phyloP scores from a whole-genome alignment of 2,797 vertebrate species.

The Dryobates pubescens region DNA sequence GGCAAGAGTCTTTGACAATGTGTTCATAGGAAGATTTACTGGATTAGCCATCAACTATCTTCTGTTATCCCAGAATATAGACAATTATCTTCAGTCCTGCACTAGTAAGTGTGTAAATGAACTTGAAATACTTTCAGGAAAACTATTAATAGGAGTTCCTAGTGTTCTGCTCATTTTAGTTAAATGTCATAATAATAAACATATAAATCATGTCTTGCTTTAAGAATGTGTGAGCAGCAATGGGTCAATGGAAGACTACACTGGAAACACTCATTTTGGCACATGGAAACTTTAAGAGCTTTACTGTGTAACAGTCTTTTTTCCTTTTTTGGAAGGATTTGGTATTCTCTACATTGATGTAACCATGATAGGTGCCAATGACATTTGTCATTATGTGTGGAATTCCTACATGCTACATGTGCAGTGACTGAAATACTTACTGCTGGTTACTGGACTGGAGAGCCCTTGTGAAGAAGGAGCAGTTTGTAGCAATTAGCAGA shows the following conservation, averaged over 20 bases:
- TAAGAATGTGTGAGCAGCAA: neutral
- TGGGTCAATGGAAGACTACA: neutral
- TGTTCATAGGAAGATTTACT: neutral
- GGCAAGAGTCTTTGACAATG: neutral
- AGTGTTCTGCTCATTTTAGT: neutral
- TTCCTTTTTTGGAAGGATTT: neutral
- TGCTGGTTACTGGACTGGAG: neutral
- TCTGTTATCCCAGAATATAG: neutral
- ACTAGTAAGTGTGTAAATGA: neutral
- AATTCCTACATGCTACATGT: neutral
- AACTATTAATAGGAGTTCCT: neutral
- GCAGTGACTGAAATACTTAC: neutral
- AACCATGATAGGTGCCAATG: neutral
- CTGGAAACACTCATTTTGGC: neutral
- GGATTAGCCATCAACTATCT: neutral
- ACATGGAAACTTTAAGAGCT: neutral
- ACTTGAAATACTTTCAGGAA: neutral
- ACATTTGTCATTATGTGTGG: neutral
- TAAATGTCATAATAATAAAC: neutral
- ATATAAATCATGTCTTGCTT: neutral
- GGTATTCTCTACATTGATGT: neutral
- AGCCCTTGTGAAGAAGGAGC: neutral
- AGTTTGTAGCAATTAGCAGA: neutral
- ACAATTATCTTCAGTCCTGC: neutral
- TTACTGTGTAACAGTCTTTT: neutral